These are phyloP conservation scores for Apus apus DNA, from an alignment of 2,113 vertebrate genomes.

Conservation along the genomic window DNA sequence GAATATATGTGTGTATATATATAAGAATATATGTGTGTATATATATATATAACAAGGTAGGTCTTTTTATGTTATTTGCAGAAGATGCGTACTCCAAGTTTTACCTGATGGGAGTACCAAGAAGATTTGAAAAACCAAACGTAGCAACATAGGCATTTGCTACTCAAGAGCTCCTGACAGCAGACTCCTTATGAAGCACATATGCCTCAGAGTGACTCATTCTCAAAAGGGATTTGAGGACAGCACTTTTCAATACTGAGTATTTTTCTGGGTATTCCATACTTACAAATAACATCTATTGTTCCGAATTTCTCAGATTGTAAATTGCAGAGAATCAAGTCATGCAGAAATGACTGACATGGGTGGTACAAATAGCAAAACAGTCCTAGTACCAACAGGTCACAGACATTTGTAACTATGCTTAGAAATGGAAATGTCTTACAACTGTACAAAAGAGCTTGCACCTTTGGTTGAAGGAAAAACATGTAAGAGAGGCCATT, in stretches of 20 bases:
- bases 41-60: not conserved
- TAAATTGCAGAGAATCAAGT: not conserved
- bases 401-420: not conserved
- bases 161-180: not conserved
- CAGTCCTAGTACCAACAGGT: accelerated
- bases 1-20: too few species aligned
- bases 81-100: not conserved
- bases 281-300: not conserved
- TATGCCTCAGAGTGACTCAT: not conserved
- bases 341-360: accelerated
- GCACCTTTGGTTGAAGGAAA: not conserved
- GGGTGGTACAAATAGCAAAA: not conserved
- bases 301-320: not conserved
- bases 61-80: not conserved
- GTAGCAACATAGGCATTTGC: not conserved
- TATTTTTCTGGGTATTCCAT: not conserved
- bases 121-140: not conserved
- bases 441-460: not conserved
- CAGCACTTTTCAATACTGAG: not conserved
- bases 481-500: not conserved
- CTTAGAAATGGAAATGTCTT: not conserved
- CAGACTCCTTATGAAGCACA: not conserved
- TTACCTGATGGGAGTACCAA: not conserved
- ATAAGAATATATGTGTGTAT: too few species aligned
- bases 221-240: not conserved